Evolutionary conservation across 2,113 vertebrate genomes (phyloP).

Genomic region (Pangasianodon hypophthalmus): DNA sequence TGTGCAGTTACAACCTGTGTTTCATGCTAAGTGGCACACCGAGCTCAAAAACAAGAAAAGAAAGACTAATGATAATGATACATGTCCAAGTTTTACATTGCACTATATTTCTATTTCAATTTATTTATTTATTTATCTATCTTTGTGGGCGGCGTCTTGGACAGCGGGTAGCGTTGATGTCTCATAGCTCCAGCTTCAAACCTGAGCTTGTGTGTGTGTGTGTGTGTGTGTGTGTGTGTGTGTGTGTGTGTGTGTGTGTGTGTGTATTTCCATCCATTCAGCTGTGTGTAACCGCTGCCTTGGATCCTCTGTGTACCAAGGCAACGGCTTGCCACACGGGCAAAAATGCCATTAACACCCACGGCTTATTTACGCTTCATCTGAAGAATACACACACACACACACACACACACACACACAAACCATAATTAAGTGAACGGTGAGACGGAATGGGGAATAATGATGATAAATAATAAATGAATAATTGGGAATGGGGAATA

Average conservation of each 20-base stretch:
- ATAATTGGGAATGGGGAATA: slow-evolving; percentile 3
- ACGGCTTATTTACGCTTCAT: slow-evolving; percentile 32
- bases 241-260: slow-evolving; percentile 34
- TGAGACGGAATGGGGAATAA: slow-evolving; percentile 1
- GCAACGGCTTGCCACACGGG: slow-evolving; percentile 10
- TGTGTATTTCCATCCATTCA: slow-evolving; percentile 61
- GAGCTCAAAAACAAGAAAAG: not conserved
- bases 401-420: not conserved
- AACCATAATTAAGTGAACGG: slow-evolving; percentile 1
- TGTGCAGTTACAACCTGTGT: not conserved
- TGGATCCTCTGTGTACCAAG: slow-evolving; percentile 4
- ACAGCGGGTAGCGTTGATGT: too few species aligned
- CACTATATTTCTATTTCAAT: not conserved
- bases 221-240: slow-evolving; percentile 24
- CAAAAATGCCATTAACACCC: slow-evolving; percentile 34
- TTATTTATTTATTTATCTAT: not conserved
- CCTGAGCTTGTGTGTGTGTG: slow-evolving; percentile 6
- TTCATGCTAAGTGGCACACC: not conserved
- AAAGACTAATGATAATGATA: not conserved
- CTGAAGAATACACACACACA: slow-evolving; percentile 13
- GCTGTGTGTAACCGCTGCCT: slow-evolving; percentile 79
- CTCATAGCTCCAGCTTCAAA: slow-evolving; percentile 9
- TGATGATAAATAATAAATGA: too few species aligned
- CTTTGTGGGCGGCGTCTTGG: not conserved
- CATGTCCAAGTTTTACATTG: not conserved